These are phyloP conservation scores for Actinopyga echinites DNA, from an alignment of 53 echinoderm and acorn worm genomes.

Conservation along the genomic window DNA sequence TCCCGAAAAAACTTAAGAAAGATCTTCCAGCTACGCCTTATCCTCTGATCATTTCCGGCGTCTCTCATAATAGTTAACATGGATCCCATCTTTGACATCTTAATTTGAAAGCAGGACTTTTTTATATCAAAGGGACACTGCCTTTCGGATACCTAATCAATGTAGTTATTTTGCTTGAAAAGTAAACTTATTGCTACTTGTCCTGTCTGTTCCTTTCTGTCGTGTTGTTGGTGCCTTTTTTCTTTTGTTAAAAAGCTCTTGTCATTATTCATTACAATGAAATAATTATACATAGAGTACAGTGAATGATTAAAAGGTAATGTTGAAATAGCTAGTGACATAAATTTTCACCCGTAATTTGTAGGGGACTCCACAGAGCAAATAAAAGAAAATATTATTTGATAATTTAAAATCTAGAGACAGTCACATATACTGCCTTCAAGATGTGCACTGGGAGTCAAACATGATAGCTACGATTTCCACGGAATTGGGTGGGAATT, in stretches of 20 bases:
- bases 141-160: too few relatives aligned
- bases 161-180: too few relatives aligned
- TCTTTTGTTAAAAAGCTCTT: too few relatives aligned
- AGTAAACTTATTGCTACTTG: too few relatives aligned
- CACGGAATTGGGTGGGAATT: neutral
- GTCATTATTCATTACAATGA: too few relatives aligned
- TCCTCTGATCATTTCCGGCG: neutral
- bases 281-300: too few relatives aligned
- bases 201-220: too few relatives aligned
- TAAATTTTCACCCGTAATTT: neutral
- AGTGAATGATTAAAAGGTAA: too few relatives aligned
- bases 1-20: neutral
- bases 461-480: neutral
- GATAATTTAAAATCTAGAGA: neutral
- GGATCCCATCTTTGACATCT: neutral
- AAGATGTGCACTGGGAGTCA: neutral
- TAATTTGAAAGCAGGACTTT: neutral
- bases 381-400: conserved; percentile 5
- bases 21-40: neutral
- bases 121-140: neutral
- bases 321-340: too few relatives aligned
- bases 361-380: neutral
- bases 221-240: too few relatives aligned
- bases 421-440: neutral
- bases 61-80: neutral